Evolutionary conservation across 1,140 invertebrate genomes (phyloP).

Genomic region (Saccostrea glomerata): DNA sequence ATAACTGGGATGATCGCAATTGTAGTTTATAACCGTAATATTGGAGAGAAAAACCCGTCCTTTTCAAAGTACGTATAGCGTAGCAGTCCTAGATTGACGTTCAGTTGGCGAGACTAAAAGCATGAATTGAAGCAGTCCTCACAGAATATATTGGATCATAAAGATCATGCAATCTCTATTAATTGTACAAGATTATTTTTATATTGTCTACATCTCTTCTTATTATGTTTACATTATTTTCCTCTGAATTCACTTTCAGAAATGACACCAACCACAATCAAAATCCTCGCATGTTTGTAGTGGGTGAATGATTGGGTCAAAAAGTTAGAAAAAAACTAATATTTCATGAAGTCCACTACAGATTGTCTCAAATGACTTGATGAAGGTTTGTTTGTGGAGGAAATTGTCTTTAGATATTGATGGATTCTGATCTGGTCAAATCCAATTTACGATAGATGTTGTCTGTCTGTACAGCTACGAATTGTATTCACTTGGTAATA

Average conservation of each 20-base stretch:
- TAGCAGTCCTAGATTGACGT: no score
- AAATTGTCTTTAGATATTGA: not conserved
- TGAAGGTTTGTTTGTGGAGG: not conserved
- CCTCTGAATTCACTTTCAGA: not conserved
- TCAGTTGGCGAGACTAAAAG: no score
- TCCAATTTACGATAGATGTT: not conserved
- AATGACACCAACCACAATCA: not conserved
- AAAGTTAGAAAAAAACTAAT: constrained; percentile 11
- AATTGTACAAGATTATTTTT: not conserved
- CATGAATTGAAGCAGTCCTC: no score
- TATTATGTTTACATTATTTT: not conserved
- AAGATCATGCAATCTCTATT: not conserved
- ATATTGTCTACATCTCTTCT: not conserved
- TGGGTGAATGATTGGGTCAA: not conserved
- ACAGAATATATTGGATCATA: no score
- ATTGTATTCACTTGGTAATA: not conserved
- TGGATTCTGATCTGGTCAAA: not conserved
- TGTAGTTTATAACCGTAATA: no score
- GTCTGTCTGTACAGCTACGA: not conserved
- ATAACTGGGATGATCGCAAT: no score
- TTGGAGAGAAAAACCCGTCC: no score
- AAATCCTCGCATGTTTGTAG: not conserved
- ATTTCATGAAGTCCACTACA: constrained; percentile 2
- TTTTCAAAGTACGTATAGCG: no score
- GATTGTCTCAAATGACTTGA: not conserved